A percentile compares a stretch with the other conserved stretches of the same genome.
Conservation (phyloP, 2,797 vertebrate genomes). For the Anas bernieri region DNA sequence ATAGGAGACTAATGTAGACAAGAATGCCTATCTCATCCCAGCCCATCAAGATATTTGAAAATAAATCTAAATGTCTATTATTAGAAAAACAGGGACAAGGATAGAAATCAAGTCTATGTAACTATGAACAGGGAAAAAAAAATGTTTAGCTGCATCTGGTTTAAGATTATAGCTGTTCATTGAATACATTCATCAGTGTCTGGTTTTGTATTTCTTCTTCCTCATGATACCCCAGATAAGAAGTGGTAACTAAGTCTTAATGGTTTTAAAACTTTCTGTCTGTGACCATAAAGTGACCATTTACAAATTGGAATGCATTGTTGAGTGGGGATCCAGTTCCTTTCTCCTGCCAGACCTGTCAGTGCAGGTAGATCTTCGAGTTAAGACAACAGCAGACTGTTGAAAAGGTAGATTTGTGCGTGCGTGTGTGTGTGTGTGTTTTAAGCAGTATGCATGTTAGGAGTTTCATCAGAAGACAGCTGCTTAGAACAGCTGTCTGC, state of each 20-base stretch:
- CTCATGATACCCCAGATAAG: slow-evolving; percentile 77
- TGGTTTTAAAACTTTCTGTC: slow-evolving; percentile 77
- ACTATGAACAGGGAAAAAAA: neutral
- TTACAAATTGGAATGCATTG: slow-evolving; percentile 76
- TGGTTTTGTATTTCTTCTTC: slow-evolving; percentile 77
- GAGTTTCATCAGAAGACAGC: slow-evolving; percentile 73
- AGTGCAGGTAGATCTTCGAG: slow-evolving; percentile 20
- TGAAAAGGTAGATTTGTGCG: slow-evolving; percentile 37
- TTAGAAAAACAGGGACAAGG: neutral
- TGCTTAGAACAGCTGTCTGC: slow-evolving; percentile 83
- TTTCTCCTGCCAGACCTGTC: slow-evolving; percentile 33
- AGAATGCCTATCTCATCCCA: slow-evolving; percentile 59
- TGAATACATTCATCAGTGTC: slow-evolving; percentile 65
- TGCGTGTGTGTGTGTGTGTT: neutral
- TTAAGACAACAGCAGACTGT: slow-evolving; percentile 40
- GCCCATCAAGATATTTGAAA: slow-evolving; percentile 66
- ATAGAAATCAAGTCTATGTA: neutral
- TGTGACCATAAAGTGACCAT: slow-evolving; percentile 76
- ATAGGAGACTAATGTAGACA: slow-evolving; percentile 66
- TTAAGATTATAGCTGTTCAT: slow-evolving; percentile 64
- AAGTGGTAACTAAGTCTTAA: slow-evolving; percentile 75
- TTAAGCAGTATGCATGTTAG: slow-evolving; percentile 3
- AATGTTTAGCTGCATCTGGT: neutral
- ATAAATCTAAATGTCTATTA: slow-evolving; percentile 66
- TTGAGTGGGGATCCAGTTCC: slow-evolving; percentile 69